phyloP scores from a whole-genome alignment of 2,888 invertebrate genomes.

The Mimumesa dahlbomi region DNA sequence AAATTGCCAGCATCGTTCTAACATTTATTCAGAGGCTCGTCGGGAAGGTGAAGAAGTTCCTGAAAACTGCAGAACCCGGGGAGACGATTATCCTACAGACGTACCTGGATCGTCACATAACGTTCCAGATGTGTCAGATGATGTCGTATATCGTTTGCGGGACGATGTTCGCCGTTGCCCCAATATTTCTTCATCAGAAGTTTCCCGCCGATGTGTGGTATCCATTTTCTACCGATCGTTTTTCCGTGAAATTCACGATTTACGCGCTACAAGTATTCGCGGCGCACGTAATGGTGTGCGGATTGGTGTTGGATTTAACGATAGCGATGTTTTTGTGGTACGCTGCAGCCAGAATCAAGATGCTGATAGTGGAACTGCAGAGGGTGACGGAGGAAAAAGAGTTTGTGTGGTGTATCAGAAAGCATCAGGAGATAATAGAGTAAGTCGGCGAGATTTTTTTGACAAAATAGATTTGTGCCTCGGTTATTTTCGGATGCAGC shows the following conservation, averaged over 20 bases:
- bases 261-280: slow-evolving; percentile 65
- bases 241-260: slow-evolving; percentile 35
- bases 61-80: slow-evolving; percentile 10
- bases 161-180: neutral
- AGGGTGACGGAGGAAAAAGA: slow-evolving; percentile 34
- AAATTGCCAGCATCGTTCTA: too few relatives aligned
- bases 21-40: slow-evolving; percentile 36
- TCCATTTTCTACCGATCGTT: slow-evolving; percentile 23
- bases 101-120: slow-evolving; percentile 70
- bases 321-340: slow-evolving; percentile 68
- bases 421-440: slow-evolving; percentile 65
- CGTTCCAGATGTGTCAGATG: neutral
- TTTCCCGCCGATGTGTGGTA: neutral
- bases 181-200: neutral
- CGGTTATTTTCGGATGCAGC: too few relatives aligned
- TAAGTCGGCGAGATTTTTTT: too few relatives aligned
- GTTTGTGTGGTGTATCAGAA: slow-evolving; percentile 52
- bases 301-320: slow-evolving; percentile 27
- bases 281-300: too few relatives aligned
- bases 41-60: slow-evolving; percentile 43
- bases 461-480: too few relatives aligned
- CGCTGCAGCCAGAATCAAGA: slow-evolving; percentile 60
- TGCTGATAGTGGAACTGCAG: slow-evolving; percentile 53
- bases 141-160: neutral
- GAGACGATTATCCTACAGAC: slow-evolving; percentile 50